Evolutionary conservation across 2,888 invertebrate species (phyloP), one percentile per base, ranked within the genome.

Genomic region (Chrysodeixis includens): DNA sequence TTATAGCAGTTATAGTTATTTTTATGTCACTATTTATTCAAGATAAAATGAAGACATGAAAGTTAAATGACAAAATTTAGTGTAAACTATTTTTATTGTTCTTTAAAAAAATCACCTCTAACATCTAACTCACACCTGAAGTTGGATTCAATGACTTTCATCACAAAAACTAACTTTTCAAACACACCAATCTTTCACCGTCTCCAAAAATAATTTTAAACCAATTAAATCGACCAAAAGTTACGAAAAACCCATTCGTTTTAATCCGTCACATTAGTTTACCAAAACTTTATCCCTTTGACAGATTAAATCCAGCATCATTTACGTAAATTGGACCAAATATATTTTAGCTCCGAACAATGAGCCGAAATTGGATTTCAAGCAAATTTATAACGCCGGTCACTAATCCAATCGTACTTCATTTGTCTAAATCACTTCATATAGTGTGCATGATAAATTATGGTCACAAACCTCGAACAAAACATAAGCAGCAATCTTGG

Each of bases 341-440:
- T 49, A 58, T 58, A 58, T 58, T 58, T 58, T 30, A 58, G 49
- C 32, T 10, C 46, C 10, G 16, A 32, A 58, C 49, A 32, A 26
- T 56, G 56, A 56, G 26, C 40, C 30, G n/a, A 26, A 57, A 58
- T 58, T 58, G 58, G 49, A 49, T 58, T 58, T 30, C 58, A 32
- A 58, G 58, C 49, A 18, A 30, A 14, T 49, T 49, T 49, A 16
- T 49, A 58, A 51, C 30, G 7, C 32, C 30, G 30, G 49, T 32
- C 46, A 58, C 46, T 20, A 61, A 32, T 61, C 30, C 14, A 53
- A 40, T 60, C 30, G 18, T 1, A 44, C 18, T 32, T 18, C 8
- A 53, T 73, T 68, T 44, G 20, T 30, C 49, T 44, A 18, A 44
- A 55, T 35, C 57, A 44, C 40, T 57, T 8, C 16, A 52, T 14